Percentiles rank a stretch among this genome's conserved stretches.
These are phyloP conservation scores for Poliocrania exsul DNA, from an alignment of 2,797 vertebrate genomes.

Conservation along the genomic window DNA sequence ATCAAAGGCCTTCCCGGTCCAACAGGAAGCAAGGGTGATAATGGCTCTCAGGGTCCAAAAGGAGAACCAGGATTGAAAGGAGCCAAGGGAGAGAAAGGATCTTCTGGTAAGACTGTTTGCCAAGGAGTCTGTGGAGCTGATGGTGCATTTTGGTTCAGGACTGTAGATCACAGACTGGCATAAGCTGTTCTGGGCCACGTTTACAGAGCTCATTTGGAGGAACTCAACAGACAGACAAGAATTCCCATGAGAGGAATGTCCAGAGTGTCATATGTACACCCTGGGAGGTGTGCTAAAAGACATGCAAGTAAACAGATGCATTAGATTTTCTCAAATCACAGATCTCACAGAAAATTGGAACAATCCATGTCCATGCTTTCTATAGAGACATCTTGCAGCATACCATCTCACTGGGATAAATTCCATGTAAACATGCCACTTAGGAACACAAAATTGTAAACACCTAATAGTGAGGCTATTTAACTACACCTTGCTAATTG, in stretches of 20 bases:
- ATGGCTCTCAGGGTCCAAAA: not conserved
- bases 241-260: not conserved
- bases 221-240: not conserved
- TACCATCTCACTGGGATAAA: not conserved
- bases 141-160: not conserved
- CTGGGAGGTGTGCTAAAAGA: not conserved
- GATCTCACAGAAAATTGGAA: not conserved
- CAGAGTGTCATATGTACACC: not conserved
- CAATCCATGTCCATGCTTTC: not conserved
- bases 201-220: not conserved
- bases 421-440: accelerated
- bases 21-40: slow-evolving; percentile 52
- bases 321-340: not conserved
- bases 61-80: slow-evolving; percentile 59
- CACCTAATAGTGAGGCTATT: not conserved
- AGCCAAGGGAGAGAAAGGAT: not conserved
- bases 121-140: not conserved
- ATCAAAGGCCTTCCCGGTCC: not conserved
- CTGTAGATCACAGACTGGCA: not conserved
- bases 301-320: not conserved
- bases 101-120: slow-evolving; percentile 2
- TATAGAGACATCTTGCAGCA: not conserved
- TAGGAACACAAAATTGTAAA: not conserved
- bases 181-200: not conserved
- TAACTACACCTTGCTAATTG: not conserved